A percentile compares a stretch with the other conserved stretches of the same genome.
These are phyloP conservation scores for Muscicapa striata DNA, from an alignment of 2,797 vertebrate species.

Conservation along the genomic window DNA sequence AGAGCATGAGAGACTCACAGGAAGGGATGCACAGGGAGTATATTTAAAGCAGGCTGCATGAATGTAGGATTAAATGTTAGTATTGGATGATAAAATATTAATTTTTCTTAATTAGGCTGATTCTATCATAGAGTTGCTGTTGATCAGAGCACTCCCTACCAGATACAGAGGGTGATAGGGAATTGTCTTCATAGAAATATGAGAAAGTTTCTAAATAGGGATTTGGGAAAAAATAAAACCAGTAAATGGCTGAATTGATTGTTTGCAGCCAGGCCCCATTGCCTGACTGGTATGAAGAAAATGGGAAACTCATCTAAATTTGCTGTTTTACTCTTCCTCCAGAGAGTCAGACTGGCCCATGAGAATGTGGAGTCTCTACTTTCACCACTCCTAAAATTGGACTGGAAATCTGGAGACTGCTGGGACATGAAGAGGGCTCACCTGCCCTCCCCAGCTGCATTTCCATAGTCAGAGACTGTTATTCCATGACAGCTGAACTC, in stretches of 20 bases:
- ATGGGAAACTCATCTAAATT: background rate
- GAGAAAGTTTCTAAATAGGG: background rate
- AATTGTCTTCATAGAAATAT: background rate
- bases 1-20: constrained; percentile 58
- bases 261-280: background rate
- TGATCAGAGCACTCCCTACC: constrained; percentile 16
- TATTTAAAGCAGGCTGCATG: constrained; percentile 46
- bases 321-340: background rate
- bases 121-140: background rate
- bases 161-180: constrained; percentile 16
- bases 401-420: background rate
- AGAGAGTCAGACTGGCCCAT: background rate
- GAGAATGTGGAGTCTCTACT: background rate
- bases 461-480: background rate
- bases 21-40: background rate
- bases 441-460: accelerated
- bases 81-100: constrained; percentile 44
- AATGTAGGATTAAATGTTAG: constrained; percentile 51
- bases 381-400: accelerated
- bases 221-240: accelerated
- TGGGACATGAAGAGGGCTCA: accelerated
- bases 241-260: background rate
- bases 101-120: constrained; percentile 64
- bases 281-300: background rate
- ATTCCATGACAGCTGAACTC: background rate